Percentiles rank a stretch among this genome's conserved stretches.
Conservation (phyloP, 1,140 invertebrate species). For the Bombus waltoni region DNA sequence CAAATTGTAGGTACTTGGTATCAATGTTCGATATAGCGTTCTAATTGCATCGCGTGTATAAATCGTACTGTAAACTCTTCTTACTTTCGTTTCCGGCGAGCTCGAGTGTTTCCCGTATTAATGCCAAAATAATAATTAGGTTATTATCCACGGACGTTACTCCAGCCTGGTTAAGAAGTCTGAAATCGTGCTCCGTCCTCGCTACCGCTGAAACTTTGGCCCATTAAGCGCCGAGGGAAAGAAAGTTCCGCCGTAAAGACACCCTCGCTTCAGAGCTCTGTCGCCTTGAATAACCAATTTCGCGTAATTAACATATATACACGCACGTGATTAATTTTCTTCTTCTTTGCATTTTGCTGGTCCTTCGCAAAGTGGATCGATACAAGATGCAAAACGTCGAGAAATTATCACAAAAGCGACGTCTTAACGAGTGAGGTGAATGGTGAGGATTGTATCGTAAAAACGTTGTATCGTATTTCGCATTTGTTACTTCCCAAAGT, state of each 20-base stretch:
- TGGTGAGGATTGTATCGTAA: no score
- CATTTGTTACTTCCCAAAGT: no score
- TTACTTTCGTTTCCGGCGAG: not conserved
- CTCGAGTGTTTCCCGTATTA: not conserved
- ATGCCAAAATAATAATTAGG: slow-evolving; percentile 38
- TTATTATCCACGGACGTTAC: slow-evolving; percentile 10
- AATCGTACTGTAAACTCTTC: not conserved
- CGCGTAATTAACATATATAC: slow-evolving; percentile 62
- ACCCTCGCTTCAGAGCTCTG: slow-evolving; percentile 33
- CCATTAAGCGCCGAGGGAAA: slow-evolving; percentile 37
- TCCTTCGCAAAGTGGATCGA: not conserved
- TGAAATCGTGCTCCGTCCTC: slow-evolving; percentile 30
- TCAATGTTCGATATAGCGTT: no score
- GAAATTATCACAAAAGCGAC: not conserved
- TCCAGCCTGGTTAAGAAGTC: not conserved
- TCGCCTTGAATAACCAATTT: slow-evolving; percentile 58
- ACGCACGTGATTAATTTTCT: not conserved
- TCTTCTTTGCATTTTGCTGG: not conserved
- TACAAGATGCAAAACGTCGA: not conserved
- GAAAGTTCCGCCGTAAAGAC: slow-evolving; percentile 55
- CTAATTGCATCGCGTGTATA: not conserved
- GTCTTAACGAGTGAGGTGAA: not conserved
- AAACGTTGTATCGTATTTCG: no score
- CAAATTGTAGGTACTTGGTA: no score
- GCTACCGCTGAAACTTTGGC: slow-evolving; percentile 35